phyloP scores from a whole-genome alignment of 2,113 vertebrate genomes.

The rabbit (Oryctolagus cuniculus) region DNA sequence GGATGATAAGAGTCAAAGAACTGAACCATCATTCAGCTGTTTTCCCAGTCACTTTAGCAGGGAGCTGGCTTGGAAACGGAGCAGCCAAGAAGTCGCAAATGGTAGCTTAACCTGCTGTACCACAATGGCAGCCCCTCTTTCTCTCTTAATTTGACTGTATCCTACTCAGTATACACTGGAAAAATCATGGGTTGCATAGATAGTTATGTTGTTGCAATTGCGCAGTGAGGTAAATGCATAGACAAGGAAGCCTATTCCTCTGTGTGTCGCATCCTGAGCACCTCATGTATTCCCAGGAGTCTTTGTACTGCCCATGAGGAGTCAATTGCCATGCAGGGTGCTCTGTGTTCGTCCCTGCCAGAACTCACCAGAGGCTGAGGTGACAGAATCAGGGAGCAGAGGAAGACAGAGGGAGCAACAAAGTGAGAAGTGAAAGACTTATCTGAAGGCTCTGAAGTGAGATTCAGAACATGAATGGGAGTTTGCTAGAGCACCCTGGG shows the following conservation, averaged over 20 bases:
- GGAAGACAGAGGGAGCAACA: not conserved
- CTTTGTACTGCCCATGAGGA: no score
- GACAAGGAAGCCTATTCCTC: not conserved
- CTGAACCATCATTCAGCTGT: no score
- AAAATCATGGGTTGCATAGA: not conserved
- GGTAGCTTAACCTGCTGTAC: no score
- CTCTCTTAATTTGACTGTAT: not conserved
- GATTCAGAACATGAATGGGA: not conserved
- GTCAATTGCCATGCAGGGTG: accelerated
- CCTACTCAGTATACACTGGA: not conserved
- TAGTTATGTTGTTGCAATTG: not conserved
- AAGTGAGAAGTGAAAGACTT: not conserved
- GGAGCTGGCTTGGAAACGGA: no score
- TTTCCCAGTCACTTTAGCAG: no score
- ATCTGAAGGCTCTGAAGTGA: not conserved
- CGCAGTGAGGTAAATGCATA: not conserved
- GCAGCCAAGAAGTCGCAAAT: no score
- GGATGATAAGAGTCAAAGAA: no score
- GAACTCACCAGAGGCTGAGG: not conserved
- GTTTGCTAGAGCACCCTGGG: not conserved
- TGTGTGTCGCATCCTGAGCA: accelerated
- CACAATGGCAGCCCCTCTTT: no score
- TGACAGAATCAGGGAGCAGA: not conserved
- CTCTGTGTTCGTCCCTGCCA: not conserved
- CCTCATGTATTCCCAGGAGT: not conserved